Evolutionary conservation across 1,140 invertebrate genomes (phyloP).

Genomic region (Hirudo medicinalis): DNA sequence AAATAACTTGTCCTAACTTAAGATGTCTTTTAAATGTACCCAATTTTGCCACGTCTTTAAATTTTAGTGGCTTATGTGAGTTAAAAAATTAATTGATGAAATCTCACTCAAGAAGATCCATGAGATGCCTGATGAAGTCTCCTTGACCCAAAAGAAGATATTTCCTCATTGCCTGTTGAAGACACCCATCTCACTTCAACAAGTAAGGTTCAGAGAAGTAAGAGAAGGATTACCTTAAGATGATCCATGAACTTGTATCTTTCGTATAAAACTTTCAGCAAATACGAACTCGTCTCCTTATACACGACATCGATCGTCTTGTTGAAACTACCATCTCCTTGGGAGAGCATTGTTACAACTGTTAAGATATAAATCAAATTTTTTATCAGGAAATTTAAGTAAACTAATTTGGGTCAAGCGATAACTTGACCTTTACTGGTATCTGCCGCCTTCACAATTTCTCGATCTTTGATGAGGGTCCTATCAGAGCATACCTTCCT

Average conservation of each 20-base stretch:
- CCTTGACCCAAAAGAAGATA: slow-evolving; percentile 86
- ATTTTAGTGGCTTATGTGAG: slow-evolving; percentile 21
- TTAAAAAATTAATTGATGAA: slow-evolving; percentile 22
- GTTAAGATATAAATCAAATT: slow-evolving; percentile 27
- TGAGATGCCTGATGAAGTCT: slow-evolving; percentile 81
- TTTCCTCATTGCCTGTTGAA: slow-evolving; percentile 58
- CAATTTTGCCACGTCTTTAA: too few species aligned
- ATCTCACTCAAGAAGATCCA: slow-evolving; percentile 74
- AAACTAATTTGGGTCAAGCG: too few species aligned
- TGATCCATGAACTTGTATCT: slow-evolving; percentile 81
- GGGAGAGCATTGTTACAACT: slow-evolving; percentile 56
- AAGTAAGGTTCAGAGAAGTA: background rate
- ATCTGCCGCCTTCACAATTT: slow-evolving; percentile 45
- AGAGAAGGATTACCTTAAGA: slow-evolving; percentile 44
- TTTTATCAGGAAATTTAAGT: background rate
- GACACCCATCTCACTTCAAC: too few species aligned
- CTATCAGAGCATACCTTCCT: slow-evolving; percentile 74
- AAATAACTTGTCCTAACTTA: too few species aligned
- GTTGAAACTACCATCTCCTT: slow-evolving; percentile 60
- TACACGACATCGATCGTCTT: slow-evolving; percentile 68
- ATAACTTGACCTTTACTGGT: slow-evolving; percentile 32
- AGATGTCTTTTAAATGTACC: too few species aligned
- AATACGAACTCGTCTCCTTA: slow-evolving; percentile 66
- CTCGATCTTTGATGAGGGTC: slow-evolving; percentile 54
- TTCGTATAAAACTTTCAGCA: slow-evolving; percentile 68